Evolutionary conservation across 2,888 invertebrate species (phyloP).

Genomic region (Agriotes lineatus): DNA sequence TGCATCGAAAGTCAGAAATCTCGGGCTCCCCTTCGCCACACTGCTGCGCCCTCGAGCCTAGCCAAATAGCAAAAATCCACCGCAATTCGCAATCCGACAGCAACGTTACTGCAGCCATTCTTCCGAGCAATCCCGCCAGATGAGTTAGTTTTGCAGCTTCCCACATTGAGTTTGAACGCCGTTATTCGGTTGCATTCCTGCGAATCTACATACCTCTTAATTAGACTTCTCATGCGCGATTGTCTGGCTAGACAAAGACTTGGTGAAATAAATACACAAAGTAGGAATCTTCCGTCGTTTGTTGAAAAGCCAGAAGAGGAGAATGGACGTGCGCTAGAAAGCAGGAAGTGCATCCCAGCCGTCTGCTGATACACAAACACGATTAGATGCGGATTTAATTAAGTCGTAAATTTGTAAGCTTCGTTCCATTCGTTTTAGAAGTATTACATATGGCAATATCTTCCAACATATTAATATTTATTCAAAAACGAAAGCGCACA

Average conservation of each 20-base stretch:
- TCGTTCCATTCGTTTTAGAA: too few relatives aligned
- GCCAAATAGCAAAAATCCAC: background rate
- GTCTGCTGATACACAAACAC: background rate
- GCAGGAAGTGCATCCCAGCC: background rate
- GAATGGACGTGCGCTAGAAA: background rate
- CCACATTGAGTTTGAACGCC: slow-evolving; percentile 24
- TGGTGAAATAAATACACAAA: too few relatives aligned
- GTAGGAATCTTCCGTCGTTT: too few relatives aligned
- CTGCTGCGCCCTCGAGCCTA: background rate
- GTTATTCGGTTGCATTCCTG: slow-evolving; percentile 6
- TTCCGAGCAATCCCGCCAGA: slow-evolving; percentile 10
- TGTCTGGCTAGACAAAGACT: background rate
- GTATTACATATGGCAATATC: too few relatives aligned
- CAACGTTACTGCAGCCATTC: slow-evolving; percentile 24
- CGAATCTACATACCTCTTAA: slow-evolving; percentile 11
- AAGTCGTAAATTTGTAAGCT: background rate
- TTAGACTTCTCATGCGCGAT: slow-evolving; percentile 16
- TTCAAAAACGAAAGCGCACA: too few relatives aligned
- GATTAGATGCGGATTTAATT: background rate
- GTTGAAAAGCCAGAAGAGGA: background rate
- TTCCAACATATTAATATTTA: too few relatives aligned
- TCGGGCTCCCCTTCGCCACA: background rate
- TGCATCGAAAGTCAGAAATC: background rate
- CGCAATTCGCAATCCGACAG: slow-evolving; percentile 16
- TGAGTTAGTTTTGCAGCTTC: slow-evolving; percentile 14